Base-by-base conservation (phyloP, 2,113 vertebrate species). In the Ploceus nigricollis region DNA sequence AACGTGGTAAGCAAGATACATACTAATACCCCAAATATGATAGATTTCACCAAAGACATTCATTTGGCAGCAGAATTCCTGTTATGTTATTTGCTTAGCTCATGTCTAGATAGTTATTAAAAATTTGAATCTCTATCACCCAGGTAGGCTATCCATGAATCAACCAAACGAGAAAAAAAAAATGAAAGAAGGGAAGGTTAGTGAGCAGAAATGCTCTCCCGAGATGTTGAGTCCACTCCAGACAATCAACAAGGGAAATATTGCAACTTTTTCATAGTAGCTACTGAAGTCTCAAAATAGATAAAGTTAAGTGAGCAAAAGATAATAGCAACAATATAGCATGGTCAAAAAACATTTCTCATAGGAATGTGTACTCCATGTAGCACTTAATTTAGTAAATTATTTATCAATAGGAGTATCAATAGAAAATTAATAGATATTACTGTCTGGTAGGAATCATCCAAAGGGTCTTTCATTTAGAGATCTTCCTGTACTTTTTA, bases 21-120 rank as follows among this genome's bases (percentile, higher is more conserved):
- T 33, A 28, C 9, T n/a, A 35, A 35, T 48, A 28, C 1, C 2
- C 21, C 9, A 23, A 64, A 8, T 24, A 28, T 1, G 3, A 48
- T 5, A n/a, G 11, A 58, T 50, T 77, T 51, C 44, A 61, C 8
- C 27, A 40, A 47, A 72, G 2, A 12, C 47, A 39, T 85, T 95
- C 3, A 28, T 90, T 79, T 72, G 28, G 13, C 27, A 90, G 5
- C 5, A 7, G 11, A 72, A 37, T 82, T 78, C 19, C 40, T 19
- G 9, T n/a, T 25, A 18, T 1, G 31, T 91, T 39, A 30, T 60
- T 68, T 75, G 12, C n/a, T 91, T 76, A 39, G 4, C 28, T 64
- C 2, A 2, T 15, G 3, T 72, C 40, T 51, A 35, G 4, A 9
- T 51, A 70, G 16, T 33, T 37, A 64, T 44, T 68, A 30, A 82